Base-by-base conservation (phyloP, 2,797 vertebrate genomes). In the Tapirus indicus region DNA sequence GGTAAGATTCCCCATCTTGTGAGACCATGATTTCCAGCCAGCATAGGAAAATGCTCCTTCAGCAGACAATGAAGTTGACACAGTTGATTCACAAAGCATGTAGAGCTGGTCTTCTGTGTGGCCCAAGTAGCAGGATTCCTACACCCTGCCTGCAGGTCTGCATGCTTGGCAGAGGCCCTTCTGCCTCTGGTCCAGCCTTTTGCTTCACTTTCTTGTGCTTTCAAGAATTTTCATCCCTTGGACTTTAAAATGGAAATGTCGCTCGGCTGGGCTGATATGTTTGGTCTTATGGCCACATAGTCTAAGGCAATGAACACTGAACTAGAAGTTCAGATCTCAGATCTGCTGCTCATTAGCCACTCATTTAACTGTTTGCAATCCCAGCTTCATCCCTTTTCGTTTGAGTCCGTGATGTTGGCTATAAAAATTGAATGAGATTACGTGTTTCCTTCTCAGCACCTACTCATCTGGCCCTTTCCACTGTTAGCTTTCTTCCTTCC, bases 391-490 rank as follows among this genome's bases (percentile, higher is more conserved):
- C 21, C 0, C 23, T 38, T 94, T 86, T 86, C 88, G 62, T 6
- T 4, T 71, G 58, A 23, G 16, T 82, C 21, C 35, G 44, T 32
- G 64, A 8, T 7, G 14, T 18, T 29, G 18, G 20, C 38, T 52
- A n/a, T 79, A 87, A 83, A 87, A 72, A 78, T 58, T 35, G 14
- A 84, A n/a, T 78, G 77, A 92, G 32, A 29, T 49, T 21, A 21
- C 14, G 5, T 72, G 41, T 38, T 88, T 93, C 29, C 21, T 71
- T 32, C 14, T 78, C 32, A 29, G 18, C 17, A 56, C 1, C 35
- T 20, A n/a, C 9, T 29, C 25, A 25, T 14, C 7, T 38, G 11
- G 5, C 32, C 60, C 18, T 92, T 86, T 0, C 4, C 21, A 9
- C 25, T 27, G 6, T 66, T 41, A 16, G 16, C 9, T 29, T 89